These are phyloP conservation scores for Limnephilus marmoratus DNA, from an alignment of 2,888 invertebrate species.

Conservation along the genomic window DNA sequence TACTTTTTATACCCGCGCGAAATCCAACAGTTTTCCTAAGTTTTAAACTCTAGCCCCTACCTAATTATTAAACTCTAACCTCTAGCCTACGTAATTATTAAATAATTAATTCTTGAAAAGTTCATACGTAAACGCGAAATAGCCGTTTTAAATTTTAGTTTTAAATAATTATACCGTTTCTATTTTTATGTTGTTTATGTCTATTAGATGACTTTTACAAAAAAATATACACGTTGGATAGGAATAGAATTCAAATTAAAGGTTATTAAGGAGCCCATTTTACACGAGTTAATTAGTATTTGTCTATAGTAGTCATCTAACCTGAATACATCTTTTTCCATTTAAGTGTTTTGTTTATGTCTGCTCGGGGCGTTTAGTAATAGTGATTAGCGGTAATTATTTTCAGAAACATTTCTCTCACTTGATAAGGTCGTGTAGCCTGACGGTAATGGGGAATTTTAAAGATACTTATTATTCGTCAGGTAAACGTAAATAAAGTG, in stretches of 20 bases:
- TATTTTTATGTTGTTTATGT: neutral
- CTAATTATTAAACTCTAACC: no score
- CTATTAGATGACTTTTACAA: no score
- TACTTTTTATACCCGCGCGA: no score
- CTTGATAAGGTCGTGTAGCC: neutral
- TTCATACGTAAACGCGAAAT: no score
- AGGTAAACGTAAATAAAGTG: neutral
- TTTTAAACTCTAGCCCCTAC: no score
- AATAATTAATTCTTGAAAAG: no score
- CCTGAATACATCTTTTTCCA: neutral
- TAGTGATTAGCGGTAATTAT: neutral
- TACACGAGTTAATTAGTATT: neutral
- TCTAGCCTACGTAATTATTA: no score
- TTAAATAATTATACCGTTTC: neutral
- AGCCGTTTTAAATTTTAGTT: no score
- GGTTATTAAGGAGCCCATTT: neutral
- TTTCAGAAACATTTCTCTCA: neutral
- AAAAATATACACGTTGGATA: no score
- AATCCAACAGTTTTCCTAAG: no score
- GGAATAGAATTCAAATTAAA: neutral
- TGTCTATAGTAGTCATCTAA: neutral
- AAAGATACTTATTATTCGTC: neutral
- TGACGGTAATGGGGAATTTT: neutral
- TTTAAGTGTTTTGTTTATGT: slow-evolving; percentile 24
- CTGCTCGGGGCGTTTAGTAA: neutral